phyloP scores from a whole-genome alignment of 1,140 invertebrate genomes.

The Bradynema listronoti region DNA sequence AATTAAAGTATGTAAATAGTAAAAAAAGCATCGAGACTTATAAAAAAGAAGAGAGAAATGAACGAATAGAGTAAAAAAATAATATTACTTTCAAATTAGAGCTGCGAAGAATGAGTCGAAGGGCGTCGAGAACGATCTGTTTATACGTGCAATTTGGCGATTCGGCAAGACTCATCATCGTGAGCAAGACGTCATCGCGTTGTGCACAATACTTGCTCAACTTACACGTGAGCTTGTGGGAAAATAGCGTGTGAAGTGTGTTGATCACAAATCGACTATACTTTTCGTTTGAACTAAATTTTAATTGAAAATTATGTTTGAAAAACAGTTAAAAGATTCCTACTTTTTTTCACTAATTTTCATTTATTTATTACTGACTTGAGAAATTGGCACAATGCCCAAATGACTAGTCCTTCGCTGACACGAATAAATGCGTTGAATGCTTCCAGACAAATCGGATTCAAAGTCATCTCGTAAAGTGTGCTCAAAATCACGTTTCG shows the following conservation, averaged over 20 bases:
- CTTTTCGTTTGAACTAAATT: conserved; percentile 16
- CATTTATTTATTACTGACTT: conserved; percentile 6
- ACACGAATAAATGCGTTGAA: background rate
- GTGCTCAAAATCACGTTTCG: conserved; percentile 8
- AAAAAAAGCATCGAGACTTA: too few species aligned
- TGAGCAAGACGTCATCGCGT: background rate
- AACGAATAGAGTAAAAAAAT: too few species aligned
- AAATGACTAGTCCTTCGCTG: conserved; percentile 7
- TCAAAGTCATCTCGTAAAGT: conserved; percentile 15
- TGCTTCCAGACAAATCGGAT: conserved; percentile 10
- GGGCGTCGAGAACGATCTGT: conserved; percentile 2
- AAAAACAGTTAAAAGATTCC: conserved; percentile 2
- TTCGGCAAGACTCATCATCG: conserved; percentile 3
- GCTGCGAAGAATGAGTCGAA: too few species aligned
- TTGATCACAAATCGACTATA: conserved; percentile 10
- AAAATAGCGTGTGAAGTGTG: conserved; percentile 12
- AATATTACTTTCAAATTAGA: too few species aligned
- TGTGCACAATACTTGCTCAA: background rate
- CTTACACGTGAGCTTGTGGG: too few species aligned
- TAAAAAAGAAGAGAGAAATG: too few species aligned
- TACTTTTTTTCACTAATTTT: too few species aligned
- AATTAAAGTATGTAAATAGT: too few species aligned
- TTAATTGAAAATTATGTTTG: background rate
- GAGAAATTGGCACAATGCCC: conserved; percentile 14
- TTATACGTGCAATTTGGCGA: conserved; percentile 9